Evolutionary conservation across 2,888 invertebrate species (phyloP), one percentile per base, ranked within the genome.

Genomic region (Hirtodrosophila confusa): DNA sequence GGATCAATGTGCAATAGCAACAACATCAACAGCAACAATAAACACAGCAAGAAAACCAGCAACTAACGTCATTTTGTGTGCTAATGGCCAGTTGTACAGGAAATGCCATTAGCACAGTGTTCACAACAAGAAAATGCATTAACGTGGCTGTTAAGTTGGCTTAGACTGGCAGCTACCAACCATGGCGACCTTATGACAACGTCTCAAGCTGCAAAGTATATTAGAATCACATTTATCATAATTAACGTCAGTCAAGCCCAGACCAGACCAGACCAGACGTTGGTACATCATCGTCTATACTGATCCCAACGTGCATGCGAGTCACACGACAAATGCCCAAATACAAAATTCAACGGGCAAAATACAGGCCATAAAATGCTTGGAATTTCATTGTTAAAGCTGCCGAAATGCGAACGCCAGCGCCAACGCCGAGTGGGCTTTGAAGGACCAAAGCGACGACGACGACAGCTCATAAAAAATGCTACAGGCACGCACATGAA

Each of bases 141-240:
- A 82, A 61, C 51, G 29, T 53, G 41, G 48, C 61, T 27, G 66
- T 71, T 45, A 60, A 41, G 50, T 65, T 61, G 51, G 55, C 58
- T 54, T 40, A 54, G 58, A 54, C 37, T 36, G 48, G 43, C 54
- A 64, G 57, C 29, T 39, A 27, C 23, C 55, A 48, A 47, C 49
- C 58, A 56, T 36, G 40, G 41, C 45, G 62, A 41, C 51, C 73
- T 66, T 56, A 64, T 62, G 80, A 55, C 67, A 67, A 41, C 35
- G 39, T 12, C 54, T 37, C 44, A 41, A 33, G 45, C 57, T 33
- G 50, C 37, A 33, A 36, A 68, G 56, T 86, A 56, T 86, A 85
- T 84, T 88, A 88, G 69, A 53, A 68, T 67, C 53, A 60, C 74
- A 85, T 84, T 86, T 66, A 84, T 88, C 88, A 84, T 79, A 86